phyloP scores from a whole-genome alignment of 1,140 invertebrate genomes.

The Zaprionus davidi region DNA sequence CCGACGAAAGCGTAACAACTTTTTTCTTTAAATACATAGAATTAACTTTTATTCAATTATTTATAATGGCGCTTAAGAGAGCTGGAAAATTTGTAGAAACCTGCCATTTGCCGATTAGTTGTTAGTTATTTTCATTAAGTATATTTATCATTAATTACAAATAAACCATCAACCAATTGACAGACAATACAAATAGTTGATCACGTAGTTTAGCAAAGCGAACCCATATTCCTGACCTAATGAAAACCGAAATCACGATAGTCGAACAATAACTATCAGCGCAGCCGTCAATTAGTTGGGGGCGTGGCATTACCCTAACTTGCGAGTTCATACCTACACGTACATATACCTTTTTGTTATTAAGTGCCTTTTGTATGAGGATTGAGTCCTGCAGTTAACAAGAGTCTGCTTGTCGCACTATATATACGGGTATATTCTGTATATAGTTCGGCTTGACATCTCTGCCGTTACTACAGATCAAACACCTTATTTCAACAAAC shows the following conservation, averaged over 20 bases:
- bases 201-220: constrained; percentile 27
- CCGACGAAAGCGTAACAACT: background rate
- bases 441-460: background rate
- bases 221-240: constrained; percentile 1
- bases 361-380: constrained; percentile 68
- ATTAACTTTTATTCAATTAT: constrained; percentile 36
- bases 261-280: constrained; percentile 17
- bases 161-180: constrained; percentile 69
- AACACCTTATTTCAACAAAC: constrained; percentile 7
- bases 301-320: constrained; percentile 18
- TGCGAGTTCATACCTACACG: constrained; percentile 24
- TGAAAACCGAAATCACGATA: background rate
- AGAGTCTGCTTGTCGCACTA: constrained; percentile 16
- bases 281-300: constrained; percentile 27
- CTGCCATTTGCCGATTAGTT: constrained; percentile 34
- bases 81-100: background rate
- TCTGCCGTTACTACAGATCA: constrained; percentile 22
- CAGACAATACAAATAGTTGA: constrained; percentile 67
- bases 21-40: constrained; percentile 25
- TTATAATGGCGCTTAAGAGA: constrained; percentile 11
- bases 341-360: constrained; percentile 56
- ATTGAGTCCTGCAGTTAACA: constrained; percentile 53
- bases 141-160: constrained; percentile 54
- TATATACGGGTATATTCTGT: background rate
- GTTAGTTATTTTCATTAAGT: constrained; percentile 73